A percentile compares a stretch with the other conserved stretches of the same genome.
Conservation (phyloP, 2,888 invertebrate genomes). For the Harpalus rubripes region DNA sequence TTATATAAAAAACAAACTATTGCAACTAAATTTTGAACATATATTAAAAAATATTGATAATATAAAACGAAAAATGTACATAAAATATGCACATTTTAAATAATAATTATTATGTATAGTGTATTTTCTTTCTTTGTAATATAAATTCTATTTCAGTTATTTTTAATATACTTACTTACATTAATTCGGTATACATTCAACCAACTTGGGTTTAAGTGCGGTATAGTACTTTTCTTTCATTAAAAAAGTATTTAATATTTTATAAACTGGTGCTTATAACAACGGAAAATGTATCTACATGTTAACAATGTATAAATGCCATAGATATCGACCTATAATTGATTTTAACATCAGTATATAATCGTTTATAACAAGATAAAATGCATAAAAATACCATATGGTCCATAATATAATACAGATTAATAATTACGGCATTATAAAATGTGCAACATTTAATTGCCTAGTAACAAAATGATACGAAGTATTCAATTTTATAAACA, state of each 20-base stretch:
- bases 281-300: too few relatives aligned
- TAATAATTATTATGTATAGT: too few relatives aligned
- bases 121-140: too few relatives aligned
- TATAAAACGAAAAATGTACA: too few relatives aligned
- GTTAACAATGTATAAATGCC: too few relatives aligned
- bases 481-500: not conserved
- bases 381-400: constrained; percentile 6
- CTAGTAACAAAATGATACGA: not conserved
- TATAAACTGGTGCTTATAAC: too few relatives aligned
- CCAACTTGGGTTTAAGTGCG: not conserved
- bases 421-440: not conserved
- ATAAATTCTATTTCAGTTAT: not conserved
- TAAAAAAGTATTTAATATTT: too few relatives aligned
- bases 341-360: not conserved
- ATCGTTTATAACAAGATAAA: not conserved
- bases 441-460: not conserved
- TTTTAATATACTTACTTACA: not conserved
- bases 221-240: too few relatives aligned
- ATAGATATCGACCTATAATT: not conserved
- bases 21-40: too few relatives aligned
- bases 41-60: too few relatives aligned
- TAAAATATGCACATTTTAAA: too few relatives aligned
- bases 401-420: not conserved
- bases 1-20: too few relatives aligned
- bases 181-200: not conserved